These are phyloP conservation scores for Enteromius mattozi DNA, from an alignment of 2,797 vertebrate genomes.

Conservation along the genomic window DNA sequence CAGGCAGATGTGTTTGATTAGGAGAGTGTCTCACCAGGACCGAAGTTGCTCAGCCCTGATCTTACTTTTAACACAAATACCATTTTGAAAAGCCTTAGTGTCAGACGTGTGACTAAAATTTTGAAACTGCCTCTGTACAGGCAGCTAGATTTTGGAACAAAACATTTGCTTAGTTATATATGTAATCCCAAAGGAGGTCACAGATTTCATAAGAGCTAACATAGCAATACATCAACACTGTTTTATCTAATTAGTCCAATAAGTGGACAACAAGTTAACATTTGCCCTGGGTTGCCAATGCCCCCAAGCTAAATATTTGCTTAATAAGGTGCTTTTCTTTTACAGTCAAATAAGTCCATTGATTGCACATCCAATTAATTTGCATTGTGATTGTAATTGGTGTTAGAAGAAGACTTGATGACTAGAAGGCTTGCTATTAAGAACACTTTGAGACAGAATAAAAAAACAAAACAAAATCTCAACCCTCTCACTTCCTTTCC, in stretches of 20 bases:
- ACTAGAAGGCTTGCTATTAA: constrained; percentile 50
- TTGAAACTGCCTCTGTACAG: neutral
- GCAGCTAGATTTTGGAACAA: constrained; percentile 8
- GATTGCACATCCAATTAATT: constrained; percentile 71
- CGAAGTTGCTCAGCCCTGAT: too few relatives aligned
- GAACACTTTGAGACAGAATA: constrained; percentile 8
- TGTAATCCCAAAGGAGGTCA: constrained; percentile 60
- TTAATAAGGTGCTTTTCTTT: constrained; percentile 66
- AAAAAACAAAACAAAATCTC: neutral
- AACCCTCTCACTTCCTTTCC: neutral
- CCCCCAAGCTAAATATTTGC: constrained; percentile 64
- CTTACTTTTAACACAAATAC: neutral
- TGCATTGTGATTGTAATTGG: constrained; percentile 70
- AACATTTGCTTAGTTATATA: neutral
- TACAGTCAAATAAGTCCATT: constrained; percentile 67
- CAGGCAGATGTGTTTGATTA: too few relatives aligned
- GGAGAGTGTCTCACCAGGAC: too few relatives aligned
- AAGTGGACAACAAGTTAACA: constrained; percentile 67
- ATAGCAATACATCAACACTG: constrained; percentile 56
- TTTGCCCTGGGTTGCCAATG: constrained; percentile 69
- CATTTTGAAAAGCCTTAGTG: neutral
- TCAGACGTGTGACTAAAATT: neutral
- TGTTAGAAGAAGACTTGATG: constrained; percentile 47
- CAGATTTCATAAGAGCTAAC: constrained; percentile 59
- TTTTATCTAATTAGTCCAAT: constrained; percentile 77